Evolutionary conservation across 2,113 vertebrate genomes (phyloP).

Genomic region (Oxyruncus cristatus): DNA sequence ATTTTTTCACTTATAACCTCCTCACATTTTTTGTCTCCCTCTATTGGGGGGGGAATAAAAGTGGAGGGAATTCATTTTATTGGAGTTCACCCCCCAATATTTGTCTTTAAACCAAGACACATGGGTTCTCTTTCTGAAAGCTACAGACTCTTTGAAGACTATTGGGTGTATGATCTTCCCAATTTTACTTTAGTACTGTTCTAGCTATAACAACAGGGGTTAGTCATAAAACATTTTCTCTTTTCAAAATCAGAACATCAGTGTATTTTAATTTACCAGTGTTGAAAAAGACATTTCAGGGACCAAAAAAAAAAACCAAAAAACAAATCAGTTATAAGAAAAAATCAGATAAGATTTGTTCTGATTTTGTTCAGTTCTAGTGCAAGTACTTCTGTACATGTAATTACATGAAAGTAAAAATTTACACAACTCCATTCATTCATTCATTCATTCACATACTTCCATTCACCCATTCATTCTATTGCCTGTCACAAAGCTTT

Average conservation of each 20-base stretch:
- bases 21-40: too few species aligned
- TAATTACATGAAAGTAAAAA: not conserved
- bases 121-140: not conserved
- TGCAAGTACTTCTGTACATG: fast-evolving
- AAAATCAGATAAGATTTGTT: not conserved
- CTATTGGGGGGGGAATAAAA: not conserved
- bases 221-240: not conserved
- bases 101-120: not conserved
- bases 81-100: not conserved
- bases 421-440: not conserved
- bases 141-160: not conserved
- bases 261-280: not conserved
- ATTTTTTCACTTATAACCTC: not conserved
- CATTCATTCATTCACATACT: not conserved
- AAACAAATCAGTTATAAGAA: not conserved
- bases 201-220: not conserved
- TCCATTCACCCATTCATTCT: not conserved
- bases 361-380: not conserved
- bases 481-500: not conserved
- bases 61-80: not conserved
- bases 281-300: not conserved
- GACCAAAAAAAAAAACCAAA: not conserved
- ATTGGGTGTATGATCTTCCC: not conserved
- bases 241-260: not conserved
- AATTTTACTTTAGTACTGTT: not conserved